Conservation (phyloP, 2,888 invertebrate genomes). For the Eristalinus sepulchralis region DNA sequence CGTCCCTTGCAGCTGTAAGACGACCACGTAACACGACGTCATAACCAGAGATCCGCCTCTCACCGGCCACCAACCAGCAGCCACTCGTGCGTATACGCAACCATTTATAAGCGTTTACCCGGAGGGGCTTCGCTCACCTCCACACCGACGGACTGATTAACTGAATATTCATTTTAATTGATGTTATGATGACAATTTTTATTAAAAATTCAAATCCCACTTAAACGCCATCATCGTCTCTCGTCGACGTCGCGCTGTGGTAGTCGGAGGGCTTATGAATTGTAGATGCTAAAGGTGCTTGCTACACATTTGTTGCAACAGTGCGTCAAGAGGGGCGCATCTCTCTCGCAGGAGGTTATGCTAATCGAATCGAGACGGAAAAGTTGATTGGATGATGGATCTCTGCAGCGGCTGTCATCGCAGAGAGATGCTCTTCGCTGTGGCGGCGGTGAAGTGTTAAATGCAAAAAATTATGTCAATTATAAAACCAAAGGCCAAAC, state of each 20-base stretch:
- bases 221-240: not conserved
- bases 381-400: constrained; percentile 36
- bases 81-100: constrained; percentile 46
- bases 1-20: constrained; percentile 1
- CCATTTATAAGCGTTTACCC: constrained; percentile 14
- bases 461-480: not conserved
- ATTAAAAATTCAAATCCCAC: constrained; percentile 49
- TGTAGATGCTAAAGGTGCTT: constrained; percentile 25
- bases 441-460: not conserved
- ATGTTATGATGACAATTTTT: constrained; percentile 49
- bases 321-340: not conserved
- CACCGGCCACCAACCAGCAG: not conserved
- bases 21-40: constrained; percentile 14
- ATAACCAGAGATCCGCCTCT: not conserved
- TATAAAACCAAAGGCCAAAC: constrained; percentile 4
- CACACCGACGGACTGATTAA: not conserved
- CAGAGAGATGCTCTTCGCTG: not conserved
- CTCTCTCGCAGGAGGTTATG: constrained; percentile 13
- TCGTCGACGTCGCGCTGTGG: not conserved
- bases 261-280: not conserved
- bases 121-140: not conserved
- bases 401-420: constrained; percentile 6
- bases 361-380: constrained; percentile 49
- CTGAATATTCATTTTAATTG: constrained; percentile 50
- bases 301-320: constrained; percentile 56